A percentile compares a stretch with the other conserved stretches of the same genome.
phyloP scores from a whole-genome alignment of 2,888 invertebrate species.

The Sphaerophoria rueppellii region DNA sequence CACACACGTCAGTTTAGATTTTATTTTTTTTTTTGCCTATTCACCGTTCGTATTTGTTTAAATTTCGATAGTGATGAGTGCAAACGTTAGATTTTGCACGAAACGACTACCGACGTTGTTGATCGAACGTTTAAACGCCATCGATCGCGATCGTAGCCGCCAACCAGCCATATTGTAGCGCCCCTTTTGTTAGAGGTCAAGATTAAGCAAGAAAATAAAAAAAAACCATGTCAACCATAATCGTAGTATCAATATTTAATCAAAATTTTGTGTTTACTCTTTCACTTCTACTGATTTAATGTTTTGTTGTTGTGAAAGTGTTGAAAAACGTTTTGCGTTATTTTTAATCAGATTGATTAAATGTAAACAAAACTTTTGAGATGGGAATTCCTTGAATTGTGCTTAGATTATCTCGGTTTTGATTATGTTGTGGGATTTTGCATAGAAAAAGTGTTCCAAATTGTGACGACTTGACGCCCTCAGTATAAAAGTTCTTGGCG shows the following conservation, averaged over 20 bases:
- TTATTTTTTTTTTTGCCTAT: background rate
- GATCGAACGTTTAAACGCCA: background rate
- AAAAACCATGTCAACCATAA: constrained; percentile 5
- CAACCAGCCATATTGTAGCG: constrained; percentile 30
- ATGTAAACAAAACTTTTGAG: constrained; percentile 13
- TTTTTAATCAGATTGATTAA: constrained; percentile 15
- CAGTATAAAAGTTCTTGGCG: constrained; percentile 26
- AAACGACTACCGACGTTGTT: too few species aligned
- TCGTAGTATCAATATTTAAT: constrained; percentile 29
- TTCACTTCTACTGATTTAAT: constrained; percentile 21
- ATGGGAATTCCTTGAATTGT: constrained; percentile 19
- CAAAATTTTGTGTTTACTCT: constrained; percentile 25
- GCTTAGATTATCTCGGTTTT: background rate
- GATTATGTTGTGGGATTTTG: background rate
- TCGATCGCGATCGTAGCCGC: constrained; percentile 11
- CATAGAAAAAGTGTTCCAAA: background rate
- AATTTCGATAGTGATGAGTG: constrained; percentile 44
- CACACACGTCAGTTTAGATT: constrained; percentile 21
- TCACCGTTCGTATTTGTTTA: background rate
- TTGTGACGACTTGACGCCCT: constrained; percentile 20
- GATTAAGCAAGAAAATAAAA: constrained; percentile 31
- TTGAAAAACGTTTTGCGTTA: background rate
- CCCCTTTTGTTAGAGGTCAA: constrained; percentile 32
- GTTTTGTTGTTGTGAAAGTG: background rate
- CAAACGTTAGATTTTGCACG: constrained; percentile 31